phyloP scores from a whole-genome alignment of 2,888 invertebrate species.

The Drosophila leonis region DNA sequence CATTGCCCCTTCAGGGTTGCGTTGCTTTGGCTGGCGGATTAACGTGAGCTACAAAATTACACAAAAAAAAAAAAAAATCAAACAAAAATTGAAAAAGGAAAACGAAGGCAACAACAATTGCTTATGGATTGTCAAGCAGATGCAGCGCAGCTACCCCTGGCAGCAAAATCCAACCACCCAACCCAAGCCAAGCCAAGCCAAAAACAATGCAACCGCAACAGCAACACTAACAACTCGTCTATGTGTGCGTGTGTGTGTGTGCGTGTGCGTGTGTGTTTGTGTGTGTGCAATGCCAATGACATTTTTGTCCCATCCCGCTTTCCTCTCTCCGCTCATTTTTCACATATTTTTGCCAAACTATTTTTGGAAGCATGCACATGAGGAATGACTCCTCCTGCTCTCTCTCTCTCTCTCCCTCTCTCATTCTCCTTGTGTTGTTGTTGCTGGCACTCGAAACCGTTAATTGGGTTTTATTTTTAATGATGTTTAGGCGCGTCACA shows the following conservation, averaged over 20 bases:
- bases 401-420: conserved; percentile 8
- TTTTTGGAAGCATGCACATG: conserved; percentile 53
- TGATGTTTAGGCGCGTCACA: conserved; percentile 73
- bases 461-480: conserved; percentile 80
- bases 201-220: conserved; percentile 59
- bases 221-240: conserved; percentile 48
- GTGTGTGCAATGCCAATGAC: conserved; percentile 72
- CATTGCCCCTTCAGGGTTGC: conserved; percentile 26
- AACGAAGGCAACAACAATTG: conserved; percentile 21
- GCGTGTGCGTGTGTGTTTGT: conserved; percentile 25
- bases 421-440: conserved; percentile 24
- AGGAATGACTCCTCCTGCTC: conserved; percentile 20
- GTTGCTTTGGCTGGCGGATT: conserved; percentile 35
- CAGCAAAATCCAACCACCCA: conserved; percentile 12
- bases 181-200: neutral
- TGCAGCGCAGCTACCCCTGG: conserved; percentile 53
- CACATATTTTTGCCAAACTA: conserved; percentile 74
- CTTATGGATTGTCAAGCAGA: conserved; percentile 49
- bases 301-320: conserved; percentile 42
- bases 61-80: conserved; percentile 1
- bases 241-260: conserved; percentile 27
- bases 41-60: conserved; percentile 24
- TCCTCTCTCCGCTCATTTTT: conserved; percentile 38
- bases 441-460: conserved; percentile 64
- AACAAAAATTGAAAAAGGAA: too few species aligned